A percentile compares a stretch with the other conserved stretches of the same genome.
phyloP scores from a whole-genome alignment of 2,888 invertebrate species.

The Zaprionus lineosus region DNA sequence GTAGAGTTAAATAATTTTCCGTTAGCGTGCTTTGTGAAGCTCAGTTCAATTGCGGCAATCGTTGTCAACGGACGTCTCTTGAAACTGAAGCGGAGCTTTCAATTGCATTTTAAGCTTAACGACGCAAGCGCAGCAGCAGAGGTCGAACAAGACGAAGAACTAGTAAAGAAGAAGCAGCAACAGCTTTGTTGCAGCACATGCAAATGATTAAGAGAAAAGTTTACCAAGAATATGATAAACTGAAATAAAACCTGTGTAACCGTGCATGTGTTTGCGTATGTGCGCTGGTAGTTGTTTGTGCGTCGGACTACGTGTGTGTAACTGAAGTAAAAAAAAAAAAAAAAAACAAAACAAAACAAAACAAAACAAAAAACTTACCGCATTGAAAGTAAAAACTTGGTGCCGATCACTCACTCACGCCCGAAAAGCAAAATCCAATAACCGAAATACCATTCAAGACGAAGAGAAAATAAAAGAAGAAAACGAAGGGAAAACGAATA shows the following conservation, averaged over 20 bases:
- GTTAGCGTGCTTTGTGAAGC: conserved; percentile 66
- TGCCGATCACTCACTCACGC: conserved; percentile 11
- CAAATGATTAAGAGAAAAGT: conserved; percentile 21
- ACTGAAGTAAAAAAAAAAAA: conserved; percentile 6
- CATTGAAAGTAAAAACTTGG: conserved; percentile 45
- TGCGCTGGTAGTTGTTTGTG: conserved; percentile 1
- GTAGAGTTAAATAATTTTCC: conserved; percentile 73
- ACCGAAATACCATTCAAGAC: conserved; percentile 30
- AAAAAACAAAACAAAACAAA: background rate
- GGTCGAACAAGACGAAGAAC: background rate
- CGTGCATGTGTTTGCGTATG: background rate
- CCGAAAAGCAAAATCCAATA: conserved; percentile 42
- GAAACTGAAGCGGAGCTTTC: conserved; percentile 18
- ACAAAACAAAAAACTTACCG: conserved; percentile 19
- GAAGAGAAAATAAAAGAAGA: background rate
- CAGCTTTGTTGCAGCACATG: conserved; percentile 9
- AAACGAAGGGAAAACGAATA: conserved; percentile 3
- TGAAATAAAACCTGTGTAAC: conserved; percentile 7
- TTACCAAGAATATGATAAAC: conserved; percentile 19
- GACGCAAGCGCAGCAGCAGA: conserved; percentile 30
- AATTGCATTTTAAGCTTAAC: conserved; percentile 21
- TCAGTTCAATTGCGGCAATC: conserved; percentile 79
- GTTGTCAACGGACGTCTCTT: conserved; percentile 67
- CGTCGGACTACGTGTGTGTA: conserved; percentile 5
- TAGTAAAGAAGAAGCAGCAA: background rate